Percentiles rank a stretch among this genome's conserved stretches.
These are phyloP conservation scores for Guaruba guarouba DNA, from an alignment of 2,113 vertebrate genomes.

Conservation along the genomic window DNA sequence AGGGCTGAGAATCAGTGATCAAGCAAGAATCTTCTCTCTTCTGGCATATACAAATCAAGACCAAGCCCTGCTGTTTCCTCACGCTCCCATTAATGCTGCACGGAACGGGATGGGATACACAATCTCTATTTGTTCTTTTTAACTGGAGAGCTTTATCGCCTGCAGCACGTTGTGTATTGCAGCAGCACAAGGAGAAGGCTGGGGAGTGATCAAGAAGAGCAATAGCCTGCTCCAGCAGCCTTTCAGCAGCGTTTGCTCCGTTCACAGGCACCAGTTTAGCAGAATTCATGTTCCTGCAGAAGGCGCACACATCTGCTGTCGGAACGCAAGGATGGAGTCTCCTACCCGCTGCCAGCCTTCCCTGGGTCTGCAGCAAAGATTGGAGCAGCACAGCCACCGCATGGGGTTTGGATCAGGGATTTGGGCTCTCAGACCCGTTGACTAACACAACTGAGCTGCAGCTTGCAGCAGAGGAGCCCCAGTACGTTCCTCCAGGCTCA, in stretches of 20 bases:
- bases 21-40: background rate
- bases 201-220: background rate
- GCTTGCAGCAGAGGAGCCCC: background rate
- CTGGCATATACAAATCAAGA: background rate
- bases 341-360: background rate
- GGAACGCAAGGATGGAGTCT: accelerated
- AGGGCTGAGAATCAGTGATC: background rate
- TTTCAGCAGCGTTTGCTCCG: background rate
- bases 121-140: background rate
- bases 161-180: accelerated
- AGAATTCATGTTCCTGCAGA: background rate
- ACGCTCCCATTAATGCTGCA: background rate
- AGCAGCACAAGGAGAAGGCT: background rate
- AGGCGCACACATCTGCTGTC: background rate
- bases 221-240: background rate
- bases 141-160: background rate
- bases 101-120: too few relatives aligned
- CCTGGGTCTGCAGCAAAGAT: accelerated
- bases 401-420: background rate
- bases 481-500: background rate
- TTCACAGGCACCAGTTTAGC: background rate
- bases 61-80: background rate
- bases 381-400: background rate
- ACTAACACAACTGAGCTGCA: background rate
- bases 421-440: background rate